Conservation (phyloP, 2,888 invertebrate genomes). For the Eledone cirrhosa region DNA sequence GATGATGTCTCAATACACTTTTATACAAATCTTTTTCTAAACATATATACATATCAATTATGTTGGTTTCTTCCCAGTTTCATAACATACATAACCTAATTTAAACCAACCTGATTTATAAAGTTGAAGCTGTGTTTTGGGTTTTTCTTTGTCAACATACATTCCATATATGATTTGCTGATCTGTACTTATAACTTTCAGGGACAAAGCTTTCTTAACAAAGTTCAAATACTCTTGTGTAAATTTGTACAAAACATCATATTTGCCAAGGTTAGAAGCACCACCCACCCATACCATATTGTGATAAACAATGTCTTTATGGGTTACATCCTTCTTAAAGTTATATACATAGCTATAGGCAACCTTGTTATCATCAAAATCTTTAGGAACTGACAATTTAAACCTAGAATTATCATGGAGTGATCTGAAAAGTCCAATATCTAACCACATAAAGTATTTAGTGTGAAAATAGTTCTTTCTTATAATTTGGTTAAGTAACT, state of each 20-base stretch:
- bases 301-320: slow-evolving; percentile 41
- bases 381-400: slow-evolving; percentile 38
- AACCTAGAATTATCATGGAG: slow-evolving; percentile 39
- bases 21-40: too few species aligned
- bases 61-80: slow-evolving; percentile 25
- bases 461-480: slow-evolving; percentile 47
- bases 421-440: slow-evolving; percentile 57
- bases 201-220: slow-evolving; percentile 18
- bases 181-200: slow-evolving; percentile 29
- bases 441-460: slow-evolving; percentile 56
- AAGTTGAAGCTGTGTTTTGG: neutral
- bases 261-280: slow-evolving; percentile 52
- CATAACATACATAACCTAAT: slow-evolving; percentile 48
- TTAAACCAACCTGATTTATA: slow-evolving; percentile 48
- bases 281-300: slow-evolving; percentile 55
- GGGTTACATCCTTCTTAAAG: slow-evolving; percentile 31
- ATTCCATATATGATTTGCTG: slow-evolving; percentile 33
- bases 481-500: slow-evolving; percentile 49
- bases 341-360: slow-evolving; percentile 38
- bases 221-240: slow-evolving; percentile 34
- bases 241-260: slow-evolving; percentile 46
- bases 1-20: too few species aligned
- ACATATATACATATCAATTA: too few species aligned
- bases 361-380: slow-evolving; percentile 42
- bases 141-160: neutral